Evolutionary conservation across 2,888 invertebrate species (phyloP).

Genomic region (Perizoma flavofasciatum): DNA sequence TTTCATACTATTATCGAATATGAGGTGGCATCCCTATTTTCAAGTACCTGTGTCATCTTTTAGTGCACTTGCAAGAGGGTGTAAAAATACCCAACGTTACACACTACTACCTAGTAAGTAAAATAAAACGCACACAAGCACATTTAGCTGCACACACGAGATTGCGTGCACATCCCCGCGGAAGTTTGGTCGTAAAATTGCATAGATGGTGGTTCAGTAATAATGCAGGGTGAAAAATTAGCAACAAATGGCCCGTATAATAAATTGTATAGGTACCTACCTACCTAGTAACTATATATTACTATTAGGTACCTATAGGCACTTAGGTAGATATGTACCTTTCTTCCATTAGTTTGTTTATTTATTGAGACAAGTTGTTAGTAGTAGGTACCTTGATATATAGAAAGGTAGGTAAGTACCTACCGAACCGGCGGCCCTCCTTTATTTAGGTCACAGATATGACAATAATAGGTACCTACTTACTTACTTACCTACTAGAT

Average conservation of each 20-base stretch:
- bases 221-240: slow-evolving; percentile 27
- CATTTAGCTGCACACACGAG: slow-evolving; percentile 15
- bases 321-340: too few species aligned
- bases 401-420: too few species aligned
- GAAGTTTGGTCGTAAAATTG: slow-evolving; percentile 34
- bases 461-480: too few species aligned
- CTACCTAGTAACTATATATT: background rate
- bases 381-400: too few species aligned
- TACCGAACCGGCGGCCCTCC: too few species aligned
- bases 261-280: slow-evolving; percentile 7
- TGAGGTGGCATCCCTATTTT: slow-evolving; percentile 36
- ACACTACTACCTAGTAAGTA: slow-evolving; percentile 16
- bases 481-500: too few species aligned
- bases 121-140: slow-evolving; percentile 25
- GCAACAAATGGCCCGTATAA: slow-evolving; percentile 21
- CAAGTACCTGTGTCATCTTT: slow-evolving; percentile 44
- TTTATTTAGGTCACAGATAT: too few species aligned
- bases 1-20: too few species aligned
- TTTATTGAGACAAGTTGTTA: too few species aligned
- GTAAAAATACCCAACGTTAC: slow-evolving; percentile 33
- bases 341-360: too few species aligned
- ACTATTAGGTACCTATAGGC: background rate
- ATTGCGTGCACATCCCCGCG: slow-evolving; percentile 34
- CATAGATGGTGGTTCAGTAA: slow-evolving; percentile 25
- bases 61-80: slow-evolving; percentile 47